These are phyloP conservation scores for Helogale parvula DNA, from an alignment of 2,113 vertebrate genomes.

Conservation along the genomic window DNA sequence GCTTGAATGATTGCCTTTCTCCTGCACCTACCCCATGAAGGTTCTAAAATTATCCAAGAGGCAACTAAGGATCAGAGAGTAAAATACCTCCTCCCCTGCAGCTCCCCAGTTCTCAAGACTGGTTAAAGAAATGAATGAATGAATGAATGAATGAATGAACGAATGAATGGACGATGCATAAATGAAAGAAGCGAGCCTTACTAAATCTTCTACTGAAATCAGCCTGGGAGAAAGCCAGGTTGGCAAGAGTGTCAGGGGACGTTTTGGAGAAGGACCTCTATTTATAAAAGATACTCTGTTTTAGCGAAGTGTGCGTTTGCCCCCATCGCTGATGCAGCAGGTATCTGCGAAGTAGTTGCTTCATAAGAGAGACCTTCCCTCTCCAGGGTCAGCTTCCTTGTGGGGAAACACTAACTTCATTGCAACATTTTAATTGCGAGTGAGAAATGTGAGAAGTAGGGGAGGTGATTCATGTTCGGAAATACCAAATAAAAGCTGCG, in stretches of 20 bases:
- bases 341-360: background rate
- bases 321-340: background rate
- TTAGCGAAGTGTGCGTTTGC: background rate
- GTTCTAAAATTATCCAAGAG: background rate
- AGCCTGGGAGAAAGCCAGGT: background rate
- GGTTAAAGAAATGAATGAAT: background rate
- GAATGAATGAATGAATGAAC: too few relatives aligned
- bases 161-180: too few relatives aligned
- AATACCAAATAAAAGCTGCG: too few relatives aligned
- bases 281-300: background rate
- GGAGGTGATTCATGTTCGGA: too few relatives aligned
- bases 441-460: background rate
- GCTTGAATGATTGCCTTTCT: background rate
- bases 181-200: too few relatives aligned
- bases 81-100: background rate
- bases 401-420: background rate
- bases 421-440: background rate
- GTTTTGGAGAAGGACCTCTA: background rate
- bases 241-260: background rate
- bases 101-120: background rate
- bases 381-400: background rate
- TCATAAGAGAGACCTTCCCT: background rate
- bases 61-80: background rate
- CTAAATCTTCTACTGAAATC: background rate
- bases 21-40: background rate